Evolutionary conservation across 1,140 invertebrate genomes (phyloP), one percentile per base, ranked within the genome.

Genomic region (Phymastichus coffea): DNA sequence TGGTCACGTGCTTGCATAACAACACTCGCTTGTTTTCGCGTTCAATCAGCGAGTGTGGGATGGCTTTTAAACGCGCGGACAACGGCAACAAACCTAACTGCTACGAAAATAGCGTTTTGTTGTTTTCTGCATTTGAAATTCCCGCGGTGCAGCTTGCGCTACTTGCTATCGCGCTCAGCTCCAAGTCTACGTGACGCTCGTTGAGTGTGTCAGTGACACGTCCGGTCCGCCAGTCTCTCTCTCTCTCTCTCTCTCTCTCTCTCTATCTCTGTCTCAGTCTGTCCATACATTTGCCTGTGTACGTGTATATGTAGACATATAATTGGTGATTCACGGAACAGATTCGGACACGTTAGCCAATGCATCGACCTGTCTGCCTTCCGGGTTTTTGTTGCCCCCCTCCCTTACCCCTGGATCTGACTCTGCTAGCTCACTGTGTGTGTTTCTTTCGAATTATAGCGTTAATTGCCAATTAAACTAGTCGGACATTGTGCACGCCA

Each of bases 311-410:
- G 28, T 12, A 46, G 26, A 20, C 44, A 41, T 35, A 44, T 44
- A 59, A 59, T 59, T 44, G 38, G 41, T 52, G 57, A 59, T 52
- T 59, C 48, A 52, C 40, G 48, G 26, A 37, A 48, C 40, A 59
- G 48, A 52, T 59, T 52, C 48, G 48, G 38, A 59, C 47, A 35
- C 30, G 57, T 46, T 37, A 6, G 28, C 19, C 26, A 30, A 35
- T 38, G 26, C 44, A 41, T n/a, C 54, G 43, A 8, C 1, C 22
- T 14, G 12, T 9, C 19, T 33, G 33, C n/a, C 57, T 59, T 59
- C 57, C 48, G 57, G 57, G 48, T 52, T 59, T 59, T 52, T 51
- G 19, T 58, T 25, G 47, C 23, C 37, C 47, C 26, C 1, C 15
- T n/a, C 2, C 7, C n/a, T 4, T 8, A 41, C 25, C 38, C 25